Base-by-base conservation (phyloP, 1,140 invertebrate genomes). In the Whitmania pigra region DNA sequence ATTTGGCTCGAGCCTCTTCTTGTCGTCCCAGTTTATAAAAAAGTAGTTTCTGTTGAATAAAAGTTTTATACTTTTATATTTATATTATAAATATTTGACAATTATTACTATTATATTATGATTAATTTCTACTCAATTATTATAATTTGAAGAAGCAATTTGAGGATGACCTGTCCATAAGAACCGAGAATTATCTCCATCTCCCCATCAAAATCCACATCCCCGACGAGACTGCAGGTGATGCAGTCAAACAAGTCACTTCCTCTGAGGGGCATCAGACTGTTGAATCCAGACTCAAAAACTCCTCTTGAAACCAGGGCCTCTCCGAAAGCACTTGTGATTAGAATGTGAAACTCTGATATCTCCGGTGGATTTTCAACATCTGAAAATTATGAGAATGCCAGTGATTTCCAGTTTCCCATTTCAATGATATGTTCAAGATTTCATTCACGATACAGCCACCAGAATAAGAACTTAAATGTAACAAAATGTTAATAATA, bases 181-280 rank as follows among this genome's bases (percentile, higher is more conserved):
- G 87, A 90, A 73, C 89, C 89, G 55, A 90, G 77, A 15, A 90
- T 75, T 74, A 90, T 87, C 82, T 90, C 88, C 79, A 87, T 86
- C 63, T 82, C 75, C 0, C 88, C 87, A 82, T 90, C 88, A 85
- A 89, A 87, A 80, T 89, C 87, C 71, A 90, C 82, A 78, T 90
- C 88, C 2, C 85, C 85, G 43, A 88, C 82, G 76, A 85, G 86
- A 29, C 84, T 84, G 76, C 87, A 86, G 20, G 87, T 79, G 49
- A 86, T 81, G 73, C 83, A 83, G 80, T 88, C 87, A 72, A 82
- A 85, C 5, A 78, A 80, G 75, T 87, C 85, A 76, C 83, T 87
- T 31, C 82, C 81, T 71, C 79, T 83, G 54, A 88, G 79, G 20
- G 81, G 78, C 54, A 83, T 74, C 67, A 83, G 82, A 67, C 84